These are phyloP conservation scores for Lepidocolaptes lacrymiger DNA, from an alignment of 2,797 vertebrate species.

Conservation along the genomic window DNA sequence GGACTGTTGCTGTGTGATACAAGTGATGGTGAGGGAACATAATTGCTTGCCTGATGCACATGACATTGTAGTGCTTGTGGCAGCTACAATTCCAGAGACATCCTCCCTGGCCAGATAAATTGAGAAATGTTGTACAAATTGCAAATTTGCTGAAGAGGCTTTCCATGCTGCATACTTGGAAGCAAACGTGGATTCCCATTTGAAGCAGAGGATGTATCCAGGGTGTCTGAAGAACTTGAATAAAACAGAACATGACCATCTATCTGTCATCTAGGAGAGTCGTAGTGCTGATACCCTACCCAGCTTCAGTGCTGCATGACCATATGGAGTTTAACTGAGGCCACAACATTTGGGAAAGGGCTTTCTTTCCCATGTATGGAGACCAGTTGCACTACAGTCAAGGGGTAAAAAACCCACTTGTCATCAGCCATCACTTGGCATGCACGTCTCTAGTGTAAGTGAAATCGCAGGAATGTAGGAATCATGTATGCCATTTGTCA, in stretches of 20 bases:
- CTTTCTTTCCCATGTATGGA: neutral
- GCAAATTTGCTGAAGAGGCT: neutral
- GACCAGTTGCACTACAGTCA: neutral
- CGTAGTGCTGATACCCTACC: neutral
- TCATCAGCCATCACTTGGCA: neutral
- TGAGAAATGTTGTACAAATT: neutral
- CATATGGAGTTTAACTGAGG: neutral
- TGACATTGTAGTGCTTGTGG: accelerated
- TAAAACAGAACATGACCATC: neutral
- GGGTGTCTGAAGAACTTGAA: neutral
- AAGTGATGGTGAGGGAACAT: neutral
- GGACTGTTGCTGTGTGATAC: neutral
- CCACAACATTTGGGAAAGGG: neutral
- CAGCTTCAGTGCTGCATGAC: neutral
- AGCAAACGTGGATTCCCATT: neutral
- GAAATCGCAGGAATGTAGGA: neutral
- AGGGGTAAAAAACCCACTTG: neutral
- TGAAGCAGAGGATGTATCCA: neutral
- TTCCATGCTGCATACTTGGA: neutral
- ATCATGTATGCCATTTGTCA: neutral
- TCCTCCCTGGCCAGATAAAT: neutral
- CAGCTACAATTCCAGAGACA: neutral
- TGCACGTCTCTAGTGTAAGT: neutral
- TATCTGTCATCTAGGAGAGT: neutral
- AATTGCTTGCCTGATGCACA: neutral